Conservation (phyloP, 2,888 invertebrate genomes). For the Sicus ferrugineus region DNA sequence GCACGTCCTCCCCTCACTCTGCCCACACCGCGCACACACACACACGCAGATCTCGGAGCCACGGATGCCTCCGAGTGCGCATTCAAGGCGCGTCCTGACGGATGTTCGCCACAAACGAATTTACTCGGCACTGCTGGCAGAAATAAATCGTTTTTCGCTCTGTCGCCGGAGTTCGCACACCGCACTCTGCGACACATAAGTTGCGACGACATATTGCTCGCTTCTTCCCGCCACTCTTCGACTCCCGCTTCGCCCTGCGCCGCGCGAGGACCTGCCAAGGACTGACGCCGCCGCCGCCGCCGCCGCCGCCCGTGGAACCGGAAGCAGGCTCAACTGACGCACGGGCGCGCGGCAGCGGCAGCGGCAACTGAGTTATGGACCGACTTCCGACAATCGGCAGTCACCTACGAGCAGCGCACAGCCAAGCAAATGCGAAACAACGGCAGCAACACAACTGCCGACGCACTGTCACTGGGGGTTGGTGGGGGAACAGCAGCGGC, state of each 20-base stretch:
- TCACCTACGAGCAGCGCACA: slow-evolving; percentile 30
- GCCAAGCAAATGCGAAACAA: not conserved
- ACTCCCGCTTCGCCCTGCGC: not conserved
- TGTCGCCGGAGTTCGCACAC: slow-evolving; percentile 18
- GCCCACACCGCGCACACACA: not conserved
- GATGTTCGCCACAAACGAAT: slow-evolving; percentile 29
- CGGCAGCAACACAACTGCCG: not conserved
- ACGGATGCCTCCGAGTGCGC: not conserved
- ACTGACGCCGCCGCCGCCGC: slow-evolving; percentile 8
- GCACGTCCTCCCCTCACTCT: not conserved
- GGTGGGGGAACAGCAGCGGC: slow-evolving; percentile 5
- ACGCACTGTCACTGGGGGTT: no score
- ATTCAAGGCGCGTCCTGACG: slow-evolving; percentile 19
- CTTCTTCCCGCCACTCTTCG: slow-evolving; percentile 6
- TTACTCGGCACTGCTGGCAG: slow-evolving; percentile 4
- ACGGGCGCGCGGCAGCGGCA: not conserved
- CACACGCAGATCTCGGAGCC: not conserved
- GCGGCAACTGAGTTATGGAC: slow-evolving; percentile 18
- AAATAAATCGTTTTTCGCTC: slow-evolving; percentile 21
- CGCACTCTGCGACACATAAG: slow-evolving; percentile 14
- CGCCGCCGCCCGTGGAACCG: not conserved
- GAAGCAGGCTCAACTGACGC: not conserved
- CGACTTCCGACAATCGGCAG: slow-evolving; percentile 28
- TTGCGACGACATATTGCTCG: slow-evolving; percentile 28
- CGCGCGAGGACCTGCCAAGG: not conserved